Evolutionary conservation across 2,888 invertebrate species (phyloP).

Genomic region (Dromius quadrimaculatus): DNA sequence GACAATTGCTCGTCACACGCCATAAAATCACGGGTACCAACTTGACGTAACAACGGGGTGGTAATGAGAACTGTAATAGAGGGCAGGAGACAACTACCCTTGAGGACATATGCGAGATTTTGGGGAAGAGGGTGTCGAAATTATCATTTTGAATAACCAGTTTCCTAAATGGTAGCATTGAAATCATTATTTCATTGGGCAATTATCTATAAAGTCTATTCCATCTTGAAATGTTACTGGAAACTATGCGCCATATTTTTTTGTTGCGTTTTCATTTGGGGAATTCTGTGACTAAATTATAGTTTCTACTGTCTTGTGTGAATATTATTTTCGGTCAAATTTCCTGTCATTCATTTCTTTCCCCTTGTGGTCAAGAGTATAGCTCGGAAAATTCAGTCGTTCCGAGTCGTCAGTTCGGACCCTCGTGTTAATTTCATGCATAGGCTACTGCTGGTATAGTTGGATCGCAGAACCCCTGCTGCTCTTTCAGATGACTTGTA

Average conservation of each 20-base stretch:
- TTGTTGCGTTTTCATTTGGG: no score
- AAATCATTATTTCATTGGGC: no score
- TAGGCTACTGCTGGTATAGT: conserved; percentile 22
- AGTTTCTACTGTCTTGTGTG: no score
- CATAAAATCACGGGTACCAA: conserved; percentile 41
- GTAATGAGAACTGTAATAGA: conserved; percentile 47
- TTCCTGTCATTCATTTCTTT: no score
- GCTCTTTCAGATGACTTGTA: not conserved
- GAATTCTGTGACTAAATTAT: no score
- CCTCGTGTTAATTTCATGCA: conserved; percentile 51
- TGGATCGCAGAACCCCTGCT: not conserved
- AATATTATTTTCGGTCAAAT: no score
- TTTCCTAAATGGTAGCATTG: no score
- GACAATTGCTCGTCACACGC: conserved; percentile 45
- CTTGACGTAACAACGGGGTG: conserved; percentile 37
- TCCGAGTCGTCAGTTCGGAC: conserved; percentile 42
- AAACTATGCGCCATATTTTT: no score
- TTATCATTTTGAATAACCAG: no score
- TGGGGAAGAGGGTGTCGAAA: not conserved
- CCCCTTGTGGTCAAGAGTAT: conserved; percentile 46
- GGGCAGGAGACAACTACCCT: conserved; percentile 17
- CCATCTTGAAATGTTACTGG: no score
- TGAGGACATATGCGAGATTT: not conserved
- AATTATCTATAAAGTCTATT: no score
- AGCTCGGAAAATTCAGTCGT: conserved; percentile 48